These are phyloP conservation scores for Eriocheir sinensis DNA, from an alignment of 1,140 invertebrate species.

Conservation along the genomic window DNA sequence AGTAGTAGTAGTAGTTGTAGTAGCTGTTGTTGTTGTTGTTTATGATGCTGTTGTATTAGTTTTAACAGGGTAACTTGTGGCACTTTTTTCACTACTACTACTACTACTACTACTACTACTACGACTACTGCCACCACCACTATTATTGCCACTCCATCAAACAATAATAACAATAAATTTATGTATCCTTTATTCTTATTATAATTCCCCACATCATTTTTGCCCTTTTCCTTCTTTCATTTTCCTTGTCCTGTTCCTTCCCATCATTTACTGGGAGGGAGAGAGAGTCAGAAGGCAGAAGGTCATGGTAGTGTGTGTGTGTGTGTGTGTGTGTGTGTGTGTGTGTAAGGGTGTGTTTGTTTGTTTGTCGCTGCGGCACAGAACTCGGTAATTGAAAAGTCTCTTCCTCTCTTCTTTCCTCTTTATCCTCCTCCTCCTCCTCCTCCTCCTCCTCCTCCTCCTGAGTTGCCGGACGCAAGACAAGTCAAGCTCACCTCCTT, in stretches of 20 bases:
- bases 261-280: not conserved
- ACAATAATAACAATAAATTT: slow-evolving; percentile 11
- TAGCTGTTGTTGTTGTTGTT: too few relatives aligned
- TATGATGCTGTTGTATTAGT: not conserved
- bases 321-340: not conserved
- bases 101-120: slow-evolving; percentile 20
- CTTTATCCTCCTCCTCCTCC: not conserved
- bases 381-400: not conserved
- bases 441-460: not conserved
- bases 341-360: too few relatives aligned
- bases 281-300: not conserved
- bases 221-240: not conserved
- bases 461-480: not conserved
- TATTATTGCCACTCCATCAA: not conserved
- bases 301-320: not conserved
- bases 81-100: not conserved
- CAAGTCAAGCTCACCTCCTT: not conserved
- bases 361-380: not conserved
- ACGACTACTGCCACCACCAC: not conserved
- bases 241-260: not conserved
- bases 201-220: not conserved
- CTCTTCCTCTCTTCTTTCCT: not conserved
- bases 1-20: too few relatives aligned
- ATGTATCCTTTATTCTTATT: not conserved
- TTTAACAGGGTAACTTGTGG: too few relatives aligned